Conservation (phyloP, 2,797 vertebrate genomes). For the Syngnathus rostellatus region DNA sequence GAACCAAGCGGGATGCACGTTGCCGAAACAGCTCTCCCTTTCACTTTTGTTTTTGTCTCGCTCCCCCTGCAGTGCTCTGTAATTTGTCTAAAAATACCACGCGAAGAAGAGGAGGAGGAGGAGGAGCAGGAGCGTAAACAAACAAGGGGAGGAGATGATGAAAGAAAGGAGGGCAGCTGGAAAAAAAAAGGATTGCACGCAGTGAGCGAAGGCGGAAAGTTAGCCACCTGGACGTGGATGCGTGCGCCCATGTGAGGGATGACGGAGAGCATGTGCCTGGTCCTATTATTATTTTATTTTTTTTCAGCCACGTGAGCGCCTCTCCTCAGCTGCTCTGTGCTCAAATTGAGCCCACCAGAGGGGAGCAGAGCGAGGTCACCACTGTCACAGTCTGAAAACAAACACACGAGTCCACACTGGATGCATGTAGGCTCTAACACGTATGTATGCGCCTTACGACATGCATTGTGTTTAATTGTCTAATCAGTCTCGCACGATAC, state of each 20-base stretch:
- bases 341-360: slow-evolving; percentile 52
- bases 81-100: slow-evolving; percentile 71
- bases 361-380: slow-evolving; percentile 47
- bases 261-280: slow-evolving; percentile 43
- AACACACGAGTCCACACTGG: slow-evolving; percentile 7
- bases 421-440: background rate
- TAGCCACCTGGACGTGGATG: slow-evolving; percentile 26
- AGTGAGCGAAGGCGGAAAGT: slow-evolving; percentile 20
- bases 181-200: slow-evolving; percentile 6
- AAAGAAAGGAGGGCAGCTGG: slow-evolving; percentile 15
- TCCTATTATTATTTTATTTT: slow-evolving; percentile 16
- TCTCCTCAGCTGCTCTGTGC: slow-evolving; percentile 57
- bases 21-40: slow-evolving; percentile 54
- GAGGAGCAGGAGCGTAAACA: slow-evolving; percentile 57
- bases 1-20: slow-evolving; percentile 53
- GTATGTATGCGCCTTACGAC: background rate
- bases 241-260: slow-evolving; percentile 10
- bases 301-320: slow-evolving; percentile 53
- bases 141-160: slow-evolving; percentile 38
- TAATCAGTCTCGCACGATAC: background rate
- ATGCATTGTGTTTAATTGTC: background rate
- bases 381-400: slow-evolving; percentile 26
- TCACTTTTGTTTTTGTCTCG: slow-evolving; percentile 44
- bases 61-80: slow-evolving; percentile 48
- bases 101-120: slow-evolving; percentile 51